Evolutionary conservation across 2,888 invertebrate species (phyloP).

Genomic region (Microctonus aethiopoides): DNA sequence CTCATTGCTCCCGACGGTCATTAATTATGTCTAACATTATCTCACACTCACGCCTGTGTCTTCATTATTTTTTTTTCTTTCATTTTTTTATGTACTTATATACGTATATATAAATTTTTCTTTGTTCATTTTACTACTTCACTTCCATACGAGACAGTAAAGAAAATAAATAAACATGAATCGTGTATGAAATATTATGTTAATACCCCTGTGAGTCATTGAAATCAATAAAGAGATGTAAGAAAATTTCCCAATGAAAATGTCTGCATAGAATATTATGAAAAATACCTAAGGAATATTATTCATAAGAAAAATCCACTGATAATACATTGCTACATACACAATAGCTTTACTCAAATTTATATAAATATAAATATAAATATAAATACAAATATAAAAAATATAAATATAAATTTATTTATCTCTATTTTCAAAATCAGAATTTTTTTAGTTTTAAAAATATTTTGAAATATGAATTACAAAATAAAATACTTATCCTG

Average conservation of each 20-base stretch:
- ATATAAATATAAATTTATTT: too few relatives aligned
- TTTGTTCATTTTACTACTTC: background rate
- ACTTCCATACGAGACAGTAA: background rate
- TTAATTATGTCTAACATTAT: conserved; percentile 21
- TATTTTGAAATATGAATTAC: conserved; percentile 18
- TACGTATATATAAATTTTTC: too few relatives aligned
- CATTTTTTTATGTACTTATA: too few relatives aligned
- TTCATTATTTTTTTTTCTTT: too few relatives aligned
- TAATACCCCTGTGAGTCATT: too few relatives aligned
- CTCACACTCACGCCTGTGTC: background rate
- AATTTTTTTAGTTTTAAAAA: too few relatives aligned
- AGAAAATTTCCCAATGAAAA: background rate
- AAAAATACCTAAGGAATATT: too few relatives aligned
- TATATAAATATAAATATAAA: too few relatives aligned
- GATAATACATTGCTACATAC: too few relatives aligned
- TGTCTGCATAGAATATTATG: background rate
- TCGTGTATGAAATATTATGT: background rate
- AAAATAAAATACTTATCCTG: background rate
- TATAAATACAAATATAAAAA: too few relatives aligned
- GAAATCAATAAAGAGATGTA: background rate
- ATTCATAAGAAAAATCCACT: too few relatives aligned
- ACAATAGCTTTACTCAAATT: too few relatives aligned
- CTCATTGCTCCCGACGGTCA: conserved; percentile 24
- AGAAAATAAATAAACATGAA: background rate
- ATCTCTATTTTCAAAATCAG: background rate